Base-by-base conservation (phyloP, 2,113 vertebrate species). In the Tylochromis polylepis region DNA sequence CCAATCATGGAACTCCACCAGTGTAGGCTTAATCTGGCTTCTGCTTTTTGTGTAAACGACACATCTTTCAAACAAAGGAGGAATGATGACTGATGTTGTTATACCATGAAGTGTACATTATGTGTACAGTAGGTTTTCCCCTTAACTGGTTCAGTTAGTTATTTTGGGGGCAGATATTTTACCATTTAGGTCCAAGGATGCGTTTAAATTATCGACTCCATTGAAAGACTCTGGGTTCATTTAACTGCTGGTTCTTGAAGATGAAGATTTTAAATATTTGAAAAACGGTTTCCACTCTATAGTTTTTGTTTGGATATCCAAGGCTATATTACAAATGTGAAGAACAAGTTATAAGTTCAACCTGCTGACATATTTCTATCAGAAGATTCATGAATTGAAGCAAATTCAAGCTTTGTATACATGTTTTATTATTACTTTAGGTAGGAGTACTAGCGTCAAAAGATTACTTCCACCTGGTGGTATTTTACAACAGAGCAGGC, bases 81-180 rank as follows among this genome's bases (percentile, higher is more conserved):
- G 15, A 12, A 49, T 29, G 9, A 29, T 75, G 43, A 75, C 24
- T 29, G 46, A 49, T 75, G 70, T 46, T 75, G 67, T 12, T 46
- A 46, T 0, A 16, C 22, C 38, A 43, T 46, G 24, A 24, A 72
- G 67, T 41, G 1, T 27, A 10, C 38, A 70, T 38, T 6, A 24
- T 70, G 5, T 65, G 60, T 65, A 0, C 60, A 65, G 18, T 36
- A 65, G 60, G 11, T n/a, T 36, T 59, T 65, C 36, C 31, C 11
- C 12, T 70, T 41, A 70, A 43, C 36, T 70, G 12, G 11, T 8
- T 70, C 5, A 70, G 10, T 67, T 22, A 38, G 20, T 67, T 15
- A 0, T 22, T 41, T 41, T 22, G 2, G 34, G 11, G 6, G 20
- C 18, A 1, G 20, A 38, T 65, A 18, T 65, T 41, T 41, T 22